phyloP scores from a whole-genome alignment of 1,140 invertebrate species.

The Hormaphis cornu region DNA sequence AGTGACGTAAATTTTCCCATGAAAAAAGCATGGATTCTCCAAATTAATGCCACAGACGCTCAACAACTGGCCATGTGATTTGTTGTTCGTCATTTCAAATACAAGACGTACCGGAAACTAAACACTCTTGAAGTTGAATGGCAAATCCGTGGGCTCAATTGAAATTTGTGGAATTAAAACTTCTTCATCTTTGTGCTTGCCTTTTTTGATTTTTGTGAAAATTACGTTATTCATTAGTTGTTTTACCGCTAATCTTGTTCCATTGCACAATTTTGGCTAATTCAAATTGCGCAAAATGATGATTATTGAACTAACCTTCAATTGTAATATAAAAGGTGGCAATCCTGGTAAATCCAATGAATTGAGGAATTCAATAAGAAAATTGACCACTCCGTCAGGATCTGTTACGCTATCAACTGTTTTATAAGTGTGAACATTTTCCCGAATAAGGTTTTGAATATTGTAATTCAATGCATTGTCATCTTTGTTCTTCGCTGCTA shows the following conservation, averaged over 20 bases:
- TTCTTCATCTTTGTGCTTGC: constrained; percentile 40
- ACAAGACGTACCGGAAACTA: constrained; percentile 47
- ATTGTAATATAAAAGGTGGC: constrained; percentile 39
- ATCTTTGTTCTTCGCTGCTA: background rate
- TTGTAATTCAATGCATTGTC: background rate
- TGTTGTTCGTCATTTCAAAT: constrained; percentile 51
- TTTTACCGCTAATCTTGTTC: constrained; percentile 43
- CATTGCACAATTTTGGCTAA: constrained; percentile 43
- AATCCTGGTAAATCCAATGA: too few relatives aligned
- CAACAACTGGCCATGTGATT: constrained; percentile 48
- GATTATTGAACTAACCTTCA: constrained; percentile 42
- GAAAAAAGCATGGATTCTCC: constrained; percentile 41
- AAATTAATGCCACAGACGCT: constrained; percentile 41
- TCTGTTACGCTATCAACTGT: background rate
- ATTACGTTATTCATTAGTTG: constrained; percentile 42
- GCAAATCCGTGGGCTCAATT: constrained; percentile 41
- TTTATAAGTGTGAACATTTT: too few relatives aligned
- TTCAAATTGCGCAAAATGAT: constrained; percentile 43
- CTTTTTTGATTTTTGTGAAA: constrained; percentile 41
- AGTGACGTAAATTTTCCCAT: constrained; percentile 45
- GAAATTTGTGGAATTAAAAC: constrained; percentile 43
- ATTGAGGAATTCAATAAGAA: too few relatives aligned
- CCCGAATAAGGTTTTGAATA: background rate
- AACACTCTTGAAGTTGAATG: constrained; percentile 43
- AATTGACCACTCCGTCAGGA: constrained; percentile 8